Conservation (phyloP, 2,888 invertebrate species). For the Carcina quercana region DNA sequence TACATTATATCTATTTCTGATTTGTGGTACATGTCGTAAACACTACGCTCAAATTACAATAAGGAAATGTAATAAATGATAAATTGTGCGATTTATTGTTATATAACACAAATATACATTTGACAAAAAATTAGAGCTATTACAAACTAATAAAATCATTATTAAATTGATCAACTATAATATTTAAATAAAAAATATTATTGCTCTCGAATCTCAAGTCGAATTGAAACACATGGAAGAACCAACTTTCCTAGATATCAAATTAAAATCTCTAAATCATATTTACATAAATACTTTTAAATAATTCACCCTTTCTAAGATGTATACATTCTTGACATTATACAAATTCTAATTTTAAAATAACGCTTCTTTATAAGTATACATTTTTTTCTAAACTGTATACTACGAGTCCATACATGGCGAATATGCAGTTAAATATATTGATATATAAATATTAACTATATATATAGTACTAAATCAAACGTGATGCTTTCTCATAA, state of each 20-base stretch:
- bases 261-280: background rate
- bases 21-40: background rate
- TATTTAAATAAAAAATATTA: slow-evolving; percentile 40
- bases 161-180: slow-evolving; percentile 41
- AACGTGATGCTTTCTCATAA: too few species aligned
- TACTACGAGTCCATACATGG: too few species aligned
- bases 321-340: background rate
- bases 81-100: slow-evolving; percentile 43
- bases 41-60: slow-evolving; percentile 17
- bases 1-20: background rate
- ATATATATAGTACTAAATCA: too few species aligned
- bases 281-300: background rate
- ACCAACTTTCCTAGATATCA: slow-evolving; percentile 1
- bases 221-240: slow-evolving; percentile 16
- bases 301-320: background rate
- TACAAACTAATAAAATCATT: slow-evolving; percentile 45
- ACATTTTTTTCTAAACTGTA: too few species aligned
- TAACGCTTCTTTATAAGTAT: too few species aligned
- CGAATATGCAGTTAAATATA: too few species aligned
- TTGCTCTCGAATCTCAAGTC: slow-evolving; percentile 43
- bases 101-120: slow-evolving; percentile 35
- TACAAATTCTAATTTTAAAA: background rate
- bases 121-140: slow-evolving; percentile 26
- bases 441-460: too few species aligned
- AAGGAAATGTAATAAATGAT: slow-evolving; percentile 23